Base-by-base conservation (phyloP, 2,797 vertebrate species). In the Acomys russatus region DNA sequence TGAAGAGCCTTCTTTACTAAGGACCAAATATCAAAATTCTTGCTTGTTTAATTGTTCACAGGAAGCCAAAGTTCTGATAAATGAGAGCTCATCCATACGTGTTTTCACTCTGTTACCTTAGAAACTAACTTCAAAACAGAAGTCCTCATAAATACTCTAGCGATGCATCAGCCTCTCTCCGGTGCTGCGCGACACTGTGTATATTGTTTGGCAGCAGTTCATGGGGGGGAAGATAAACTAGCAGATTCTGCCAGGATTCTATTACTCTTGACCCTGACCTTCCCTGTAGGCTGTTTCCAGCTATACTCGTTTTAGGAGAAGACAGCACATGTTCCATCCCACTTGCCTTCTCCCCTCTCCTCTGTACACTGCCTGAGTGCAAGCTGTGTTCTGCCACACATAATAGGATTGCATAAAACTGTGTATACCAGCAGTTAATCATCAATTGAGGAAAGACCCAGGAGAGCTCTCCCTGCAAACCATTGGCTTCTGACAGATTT, bases 61-160 rank as follows among this genome's bases (percentile, higher is more conserved):
- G 97, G 96, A 98, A 98, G 98, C 98, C 97, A 98, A 97, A 96
- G 61, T 95, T 80, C 88, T 97, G 98, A 98, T 98, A 98, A 98
- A 99, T 98, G 98, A 98, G 98, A 96, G 98, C 98, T 98, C 96
- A 97, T 98, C 98, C 97, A 97, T 98, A 98, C 98, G 96, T 99
- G 98, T 98, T 99, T 98, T 99, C 98, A 96, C 98, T 98, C 98
- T 94, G 98, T 99, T 99, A 98, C 99, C 99, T 99, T 99, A 99
- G 99, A 99, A 99, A 99, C 99, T 99, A 99, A 99, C 99, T 99
- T 99, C 99, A 99, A 99, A 99, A 99, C 99, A 99, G 99, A 99
- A 99, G 99, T 99, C 98, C 98, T 99, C 98, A 97, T 99, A 98
- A 99, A 99, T 98, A 98, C 98, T 98, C 98, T 98, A 98, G 98